Percentiles rank a stretch among this genome's conserved stretches.
phyloP scores from a whole-genome alignment of 2,888 invertebrate genomes.

The Epirrhoe tristata region DNA sequence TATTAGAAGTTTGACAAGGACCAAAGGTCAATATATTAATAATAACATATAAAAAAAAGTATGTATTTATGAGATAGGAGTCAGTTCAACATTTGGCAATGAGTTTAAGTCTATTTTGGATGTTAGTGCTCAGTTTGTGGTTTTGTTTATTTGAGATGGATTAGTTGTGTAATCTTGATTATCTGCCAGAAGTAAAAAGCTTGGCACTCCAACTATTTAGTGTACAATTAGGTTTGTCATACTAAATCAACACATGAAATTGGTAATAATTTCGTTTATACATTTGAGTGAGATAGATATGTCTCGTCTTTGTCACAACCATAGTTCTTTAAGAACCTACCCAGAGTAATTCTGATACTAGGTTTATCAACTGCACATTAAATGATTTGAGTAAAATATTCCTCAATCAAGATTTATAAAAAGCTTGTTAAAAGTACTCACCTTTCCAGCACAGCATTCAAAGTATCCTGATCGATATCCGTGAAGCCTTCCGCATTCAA shows the following conservation, averaged over 20 bases:
- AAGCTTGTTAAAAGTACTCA: constrained; percentile 43
- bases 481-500: constrained; percentile 92
- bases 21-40: too few relatives aligned
- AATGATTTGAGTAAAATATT: background rate
- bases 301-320: too few relatives aligned
- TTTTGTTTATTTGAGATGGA: constrained; percentile 15
- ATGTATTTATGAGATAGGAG: too few relatives aligned
- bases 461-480: constrained; percentile 92
- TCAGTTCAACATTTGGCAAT: background rate
- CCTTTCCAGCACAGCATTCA: constrained; percentile 90
- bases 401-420: background rate
- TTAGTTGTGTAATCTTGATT: constrained; percentile 31
- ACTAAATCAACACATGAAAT: constrained; percentile 28
- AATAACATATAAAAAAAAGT: too few relatives aligned
- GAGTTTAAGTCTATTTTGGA: constrained; percentile 10
- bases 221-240: constrained; percentile 25
- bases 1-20: too few relatives aligned
- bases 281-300: background rate
- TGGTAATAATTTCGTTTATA: constrained; percentile 17
- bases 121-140: background rate
- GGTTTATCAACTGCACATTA: background rate
- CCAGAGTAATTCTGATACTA: background rate
- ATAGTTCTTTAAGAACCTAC: too few relatives aligned
- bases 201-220: constrained; percentile 31
- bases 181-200: constrained; percentile 27